Conservation (phyloP, 2,888 invertebrate genomes). For the Phorcus lineatus region DNA sequence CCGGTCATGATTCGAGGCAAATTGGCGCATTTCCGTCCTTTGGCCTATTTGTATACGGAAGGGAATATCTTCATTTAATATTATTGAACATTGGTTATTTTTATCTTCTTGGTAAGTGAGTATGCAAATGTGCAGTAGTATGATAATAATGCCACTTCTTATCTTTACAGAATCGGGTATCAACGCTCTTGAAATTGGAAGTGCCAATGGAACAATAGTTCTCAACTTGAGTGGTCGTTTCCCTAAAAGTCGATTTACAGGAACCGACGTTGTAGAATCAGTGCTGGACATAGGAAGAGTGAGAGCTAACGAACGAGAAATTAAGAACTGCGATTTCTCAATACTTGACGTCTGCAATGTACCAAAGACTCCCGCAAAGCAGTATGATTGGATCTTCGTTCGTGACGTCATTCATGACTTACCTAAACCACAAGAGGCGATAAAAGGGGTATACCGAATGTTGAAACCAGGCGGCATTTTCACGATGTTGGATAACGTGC, state of each 20-base stretch:
- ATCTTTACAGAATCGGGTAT: background rate
- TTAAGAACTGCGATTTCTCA: background rate
- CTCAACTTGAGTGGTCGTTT: background rate
- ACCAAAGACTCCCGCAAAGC: constrained; percentile 9
- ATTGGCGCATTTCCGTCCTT: no score
- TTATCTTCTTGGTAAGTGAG: no score
- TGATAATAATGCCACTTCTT: background rate
- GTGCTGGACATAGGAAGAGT: background rate
- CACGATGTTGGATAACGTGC: background rate
- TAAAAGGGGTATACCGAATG: constrained; percentile 26
- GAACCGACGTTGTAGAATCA: background rate
- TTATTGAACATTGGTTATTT: no score
- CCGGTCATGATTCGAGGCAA: no score
- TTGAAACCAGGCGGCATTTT: constrained; percentile 27
- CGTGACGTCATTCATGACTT: constrained; percentile 41
- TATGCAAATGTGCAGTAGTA: background rate
- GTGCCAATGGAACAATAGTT: background rate
- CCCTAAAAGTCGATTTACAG: background rate
- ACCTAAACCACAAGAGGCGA: constrained; percentile 30
- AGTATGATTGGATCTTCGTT: constrained; percentile 35
- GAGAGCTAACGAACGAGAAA: background rate
- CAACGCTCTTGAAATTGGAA: background rate
- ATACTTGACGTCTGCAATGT: constrained; percentile 31
- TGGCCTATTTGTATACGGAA: no score
- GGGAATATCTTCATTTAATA: no score